phyloP scores from a whole-genome alignment of 1,140 invertebrate genomes.

The Apis cerana region DNA sequence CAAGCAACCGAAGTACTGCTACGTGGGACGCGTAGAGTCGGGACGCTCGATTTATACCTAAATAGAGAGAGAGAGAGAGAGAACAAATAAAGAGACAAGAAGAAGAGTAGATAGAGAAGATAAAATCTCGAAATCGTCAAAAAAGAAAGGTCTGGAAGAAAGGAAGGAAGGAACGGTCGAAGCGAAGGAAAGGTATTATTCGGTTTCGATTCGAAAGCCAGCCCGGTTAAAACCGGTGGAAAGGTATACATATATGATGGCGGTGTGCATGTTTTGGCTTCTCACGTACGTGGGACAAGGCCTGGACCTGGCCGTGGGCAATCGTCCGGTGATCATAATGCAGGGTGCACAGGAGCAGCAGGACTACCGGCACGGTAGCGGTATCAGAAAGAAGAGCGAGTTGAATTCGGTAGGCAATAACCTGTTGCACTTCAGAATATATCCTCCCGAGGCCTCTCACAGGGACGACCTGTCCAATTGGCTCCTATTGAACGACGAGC shows the following conservation, averaged over 20 bases:
- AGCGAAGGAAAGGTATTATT: neutral
- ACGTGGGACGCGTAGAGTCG: neutral
- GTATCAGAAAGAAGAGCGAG: slow-evolving; percentile 60
- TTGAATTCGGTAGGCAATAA: slow-evolving; percentile 56
- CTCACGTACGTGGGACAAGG: slow-evolving; percentile 72
- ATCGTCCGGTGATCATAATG: slow-evolving; percentile 67
- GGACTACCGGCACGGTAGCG: slow-evolving; percentile 59
- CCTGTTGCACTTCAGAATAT: slow-evolving; percentile 61
- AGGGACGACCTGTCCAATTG: slow-evolving; percentile 59
- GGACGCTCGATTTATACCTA: neutral
- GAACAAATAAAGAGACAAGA: neutral
- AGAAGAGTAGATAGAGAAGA: neutral
- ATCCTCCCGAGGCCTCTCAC: slow-evolving; percentile 53
- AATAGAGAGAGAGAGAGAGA: neutral
- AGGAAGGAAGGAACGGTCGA: too few species aligned
- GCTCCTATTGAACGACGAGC: slow-evolving; percentile 59
- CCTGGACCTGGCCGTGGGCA: slow-evolving; percentile 69
- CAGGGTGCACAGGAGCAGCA: slow-evolving; percentile 54
- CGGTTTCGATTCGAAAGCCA: neutral
- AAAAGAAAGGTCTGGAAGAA: neutral
- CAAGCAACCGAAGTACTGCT: slow-evolving; percentile 13
- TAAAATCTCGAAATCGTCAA: neutral
- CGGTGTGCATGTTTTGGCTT: slow-evolving; percentile 71
- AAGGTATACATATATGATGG: slow-evolving; percentile 65
- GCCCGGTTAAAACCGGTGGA: slow-evolving; percentile 8